These are phyloP conservation scores for Pipistrellus nathusii DNA, from an alignment of 2,797 vertebrate genomes.

Conservation along the genomic window DNA sequence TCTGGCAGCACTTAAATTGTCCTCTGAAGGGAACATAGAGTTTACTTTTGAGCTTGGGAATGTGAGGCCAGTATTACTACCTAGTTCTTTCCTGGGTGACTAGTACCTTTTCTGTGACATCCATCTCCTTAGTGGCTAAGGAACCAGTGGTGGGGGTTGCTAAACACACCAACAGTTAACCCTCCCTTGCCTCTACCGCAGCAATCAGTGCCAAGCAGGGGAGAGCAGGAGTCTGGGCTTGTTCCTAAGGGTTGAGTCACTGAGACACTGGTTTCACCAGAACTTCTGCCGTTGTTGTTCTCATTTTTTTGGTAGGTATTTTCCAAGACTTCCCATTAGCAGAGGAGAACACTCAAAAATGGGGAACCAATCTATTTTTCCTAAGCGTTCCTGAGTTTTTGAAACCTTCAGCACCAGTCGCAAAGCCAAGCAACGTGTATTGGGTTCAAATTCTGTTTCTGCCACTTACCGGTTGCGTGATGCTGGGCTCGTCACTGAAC, in stretches of 20 bases:
- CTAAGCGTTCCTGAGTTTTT: background rate
- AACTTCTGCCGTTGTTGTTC: conserved; percentile 24
- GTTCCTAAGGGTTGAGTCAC: background rate
- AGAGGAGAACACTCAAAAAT: background rate
- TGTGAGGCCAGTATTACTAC: background rate
- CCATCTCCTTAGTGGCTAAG: conserved; percentile 28
- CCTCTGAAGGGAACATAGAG: conserved; percentile 16
- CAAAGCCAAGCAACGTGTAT: background rate
- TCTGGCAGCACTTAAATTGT: background rate
- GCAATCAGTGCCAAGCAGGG: background rate
- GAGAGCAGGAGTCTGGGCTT: background rate
- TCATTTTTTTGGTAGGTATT: background rate
- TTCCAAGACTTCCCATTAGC: conserved; percentile 6
- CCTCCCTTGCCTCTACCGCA: background rate
- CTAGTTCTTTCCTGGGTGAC: conserved; percentile 20
- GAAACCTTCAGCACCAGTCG: background rate
- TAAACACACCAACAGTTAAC: background rate
- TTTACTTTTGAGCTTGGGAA: conserved; percentile 39
- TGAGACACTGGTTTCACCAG: conserved; percentile 5
- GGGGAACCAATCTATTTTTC: background rate
- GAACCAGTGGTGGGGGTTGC: conserved; percentile 20
- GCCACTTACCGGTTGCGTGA: background rate
- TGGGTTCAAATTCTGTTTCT: conserved; percentile 27
- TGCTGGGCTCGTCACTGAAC: background rate
- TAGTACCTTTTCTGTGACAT: conserved; percentile 44